Conservation (phyloP, 2,888 invertebrate species). For the Pterostichus niger region DNA sequence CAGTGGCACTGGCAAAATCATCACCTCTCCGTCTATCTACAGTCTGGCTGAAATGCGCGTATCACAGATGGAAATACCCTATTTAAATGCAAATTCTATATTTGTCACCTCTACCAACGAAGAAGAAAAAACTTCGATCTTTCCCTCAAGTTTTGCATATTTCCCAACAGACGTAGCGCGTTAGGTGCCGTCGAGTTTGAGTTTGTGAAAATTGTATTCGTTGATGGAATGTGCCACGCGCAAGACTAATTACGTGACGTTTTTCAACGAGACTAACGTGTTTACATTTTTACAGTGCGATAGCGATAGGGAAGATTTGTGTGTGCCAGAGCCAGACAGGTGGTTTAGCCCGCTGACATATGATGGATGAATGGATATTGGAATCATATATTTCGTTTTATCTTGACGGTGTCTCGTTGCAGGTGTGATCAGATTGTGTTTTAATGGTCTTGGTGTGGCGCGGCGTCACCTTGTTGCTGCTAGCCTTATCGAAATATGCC, state of each 20-base stretch:
- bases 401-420: slow-evolving; percentile 44
- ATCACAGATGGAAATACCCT: slow-evolving; percentile 83
- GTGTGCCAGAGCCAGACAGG: slow-evolving; percentile 54
- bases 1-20: slow-evolving; percentile 42
- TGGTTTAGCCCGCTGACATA: slow-evolving; percentile 78
- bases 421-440: slow-evolving; percentile 60
- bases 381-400: slow-evolving; percentile 58
- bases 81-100: slow-evolving; percentile 85
- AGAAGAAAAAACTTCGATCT: slow-evolving; percentile 77
- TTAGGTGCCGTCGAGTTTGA: slow-evolving; percentile 67
- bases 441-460: too few species aligned
- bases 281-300: slow-evolving; percentile 60
- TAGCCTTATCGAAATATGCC: slow-evolving; percentile 64
- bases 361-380: slow-evolving; percentile 89
- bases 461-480: slow-evolving; percentile 56
- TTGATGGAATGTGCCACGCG: slow-evolving; percentile 66
- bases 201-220: slow-evolving; percentile 71
- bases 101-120: slow-evolving; percentile 79
- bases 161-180: slow-evolving; percentile 74
- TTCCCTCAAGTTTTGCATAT: slow-evolving; percentile 75
- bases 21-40: neutral
- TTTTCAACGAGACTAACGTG: slow-evolving; percentile 72
- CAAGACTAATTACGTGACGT: slow-evolving; percentile 74
- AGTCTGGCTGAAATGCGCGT: slow-evolving; percentile 72
- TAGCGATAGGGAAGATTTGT: slow-evolving; percentile 67